A percentile compares a stretch with the other conserved stretches of the same genome.
These are phyloP conservation scores for Drosophila flavopinicola DNA, from an alignment of 2,888 invertebrate species.

Conservation along the genomic window DNA sequence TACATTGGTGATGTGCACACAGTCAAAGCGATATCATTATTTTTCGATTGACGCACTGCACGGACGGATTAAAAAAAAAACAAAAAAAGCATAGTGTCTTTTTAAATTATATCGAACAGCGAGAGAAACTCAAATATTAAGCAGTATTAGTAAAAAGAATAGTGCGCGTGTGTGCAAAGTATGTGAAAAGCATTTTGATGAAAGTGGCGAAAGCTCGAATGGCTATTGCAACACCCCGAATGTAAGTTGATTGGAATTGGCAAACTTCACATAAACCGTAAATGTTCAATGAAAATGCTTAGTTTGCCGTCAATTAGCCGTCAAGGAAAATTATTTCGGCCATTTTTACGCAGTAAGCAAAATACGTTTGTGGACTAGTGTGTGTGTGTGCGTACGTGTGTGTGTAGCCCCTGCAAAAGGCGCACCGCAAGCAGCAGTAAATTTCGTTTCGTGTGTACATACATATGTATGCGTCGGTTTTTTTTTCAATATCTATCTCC, in stretches of 20 bases:
- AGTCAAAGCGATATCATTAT: conserved; percentile 27
- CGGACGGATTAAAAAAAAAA: conserved; percentile 32
- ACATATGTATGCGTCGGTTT: conserved; percentile 39
- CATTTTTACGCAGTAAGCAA: conserved; percentile 63
- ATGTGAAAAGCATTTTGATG: conserved; percentile 50
- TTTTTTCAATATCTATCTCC: conserved; percentile 61
- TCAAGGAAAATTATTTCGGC: conserved; percentile 47
- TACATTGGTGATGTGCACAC: conserved; percentile 17
- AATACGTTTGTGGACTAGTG: conserved; percentile 31
- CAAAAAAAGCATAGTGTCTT: conserved; percentile 39
- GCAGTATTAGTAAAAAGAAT: conserved; percentile 28
- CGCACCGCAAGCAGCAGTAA: conserved; percentile 70
- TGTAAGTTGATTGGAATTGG: conserved; percentile 49
- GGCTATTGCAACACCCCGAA: conserved; percentile 32
- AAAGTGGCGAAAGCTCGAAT: conserved; percentile 55
- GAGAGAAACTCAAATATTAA: conserved; percentile 24
- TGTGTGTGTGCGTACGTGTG: conserved; percentile 11
- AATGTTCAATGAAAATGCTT: conserved; percentile 34
- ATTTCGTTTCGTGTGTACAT: conserved; percentile 50
- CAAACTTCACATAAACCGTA: conserved; percentile 10
- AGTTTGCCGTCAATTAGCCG: conserved; percentile 15
- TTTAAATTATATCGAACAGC: conserved; percentile 31
- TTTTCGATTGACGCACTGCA: conserved; percentile 37
- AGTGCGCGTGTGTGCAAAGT: conserved; percentile 41
- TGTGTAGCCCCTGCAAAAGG: conserved; percentile 30